These are phyloP conservation scores for Torymus auratus DNA, from an alignment of 2,888 invertebrate genomes.

Conservation along the genomic window DNA sequence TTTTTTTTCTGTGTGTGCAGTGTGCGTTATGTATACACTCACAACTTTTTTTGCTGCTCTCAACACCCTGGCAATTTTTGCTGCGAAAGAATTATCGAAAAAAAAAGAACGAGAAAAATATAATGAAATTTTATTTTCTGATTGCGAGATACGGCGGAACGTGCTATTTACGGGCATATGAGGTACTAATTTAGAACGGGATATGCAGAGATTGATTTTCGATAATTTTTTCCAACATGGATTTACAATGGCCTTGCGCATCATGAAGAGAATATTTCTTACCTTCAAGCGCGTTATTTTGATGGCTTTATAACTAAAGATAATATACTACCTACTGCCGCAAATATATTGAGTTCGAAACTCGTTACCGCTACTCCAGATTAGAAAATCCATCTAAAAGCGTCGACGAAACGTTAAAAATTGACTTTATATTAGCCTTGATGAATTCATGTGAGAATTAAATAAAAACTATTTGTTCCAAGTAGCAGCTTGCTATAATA, in stretches of 20 bases:
- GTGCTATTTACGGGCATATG: no score
- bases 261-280: conserved; percentile 58
- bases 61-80: background rate
- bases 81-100: conserved; percentile 19
- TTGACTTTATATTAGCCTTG: no score
- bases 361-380: no score
- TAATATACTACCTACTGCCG: background rate
- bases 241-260: background rate
- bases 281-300: conserved; percentile 50
- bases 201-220: background rate
- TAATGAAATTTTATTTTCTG: no score
- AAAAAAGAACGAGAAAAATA: background rate
- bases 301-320: conserved; percentile 1
- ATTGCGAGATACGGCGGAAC: no score
- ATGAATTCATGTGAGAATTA: no score
- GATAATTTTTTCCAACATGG: background rate
- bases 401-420: no score
- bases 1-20: conserved; percentile 6
- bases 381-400: no score
- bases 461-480: no score
- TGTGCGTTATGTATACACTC: background rate
- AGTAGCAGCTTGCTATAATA: no score
- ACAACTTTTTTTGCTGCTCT: conserved; percentile 19
- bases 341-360: background rate
- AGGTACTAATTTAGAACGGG: no score